Percentiles rank a stretch among this genome's conserved stretches.
Evolutionary conservation across 2,888 invertebrate genomes (phyloP).

Genomic region (Microplitis deprimator): DNA sequence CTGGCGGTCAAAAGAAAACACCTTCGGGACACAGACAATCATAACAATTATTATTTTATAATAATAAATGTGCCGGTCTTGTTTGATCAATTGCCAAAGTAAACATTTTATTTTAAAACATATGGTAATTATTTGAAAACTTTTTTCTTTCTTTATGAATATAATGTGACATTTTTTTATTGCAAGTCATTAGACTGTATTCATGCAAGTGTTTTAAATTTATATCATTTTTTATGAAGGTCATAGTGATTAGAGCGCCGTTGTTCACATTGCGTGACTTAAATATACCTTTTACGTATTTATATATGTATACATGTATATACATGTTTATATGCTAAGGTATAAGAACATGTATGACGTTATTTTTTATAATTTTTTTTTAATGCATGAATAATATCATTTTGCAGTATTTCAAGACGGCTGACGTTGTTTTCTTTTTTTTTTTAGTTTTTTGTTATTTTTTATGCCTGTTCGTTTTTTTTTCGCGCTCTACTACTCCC

Average conservation of each 20-base stretch:
- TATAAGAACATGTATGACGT: background rate
- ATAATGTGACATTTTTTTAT: background rate
- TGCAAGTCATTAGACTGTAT: background rate
- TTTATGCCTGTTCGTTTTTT: background rate
- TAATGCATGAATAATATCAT: background rate
- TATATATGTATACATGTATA: background rate
- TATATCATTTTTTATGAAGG: conserved; percentile 11
- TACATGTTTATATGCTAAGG: conserved; percentile 5
- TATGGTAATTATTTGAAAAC: too few relatives aligned
- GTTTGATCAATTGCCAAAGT: too few relatives aligned
- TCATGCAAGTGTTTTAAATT: background rate
- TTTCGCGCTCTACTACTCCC: background rate
- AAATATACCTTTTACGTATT: background rate
- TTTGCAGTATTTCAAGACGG: conserved; percentile 12
- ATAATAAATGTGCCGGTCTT: too few relatives aligned
- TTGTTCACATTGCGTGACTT: conserved; percentile 10
- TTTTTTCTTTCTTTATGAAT: too few relatives aligned
- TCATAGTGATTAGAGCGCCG: conserved; percentile 4
- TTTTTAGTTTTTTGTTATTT: background rate
- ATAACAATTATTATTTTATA: too few relatives aligned
- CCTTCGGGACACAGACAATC: too few relatives aligned
- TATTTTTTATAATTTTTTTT: background rate
- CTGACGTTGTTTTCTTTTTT: background rate
- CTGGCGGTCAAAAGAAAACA: too few relatives aligned
- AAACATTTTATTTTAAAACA: too few relatives aligned